These are phyloP conservation scores for Drosophila subobscura DNA, from an alignment of 1,140 invertebrate genomes.

Conservation along the genomic window DNA sequence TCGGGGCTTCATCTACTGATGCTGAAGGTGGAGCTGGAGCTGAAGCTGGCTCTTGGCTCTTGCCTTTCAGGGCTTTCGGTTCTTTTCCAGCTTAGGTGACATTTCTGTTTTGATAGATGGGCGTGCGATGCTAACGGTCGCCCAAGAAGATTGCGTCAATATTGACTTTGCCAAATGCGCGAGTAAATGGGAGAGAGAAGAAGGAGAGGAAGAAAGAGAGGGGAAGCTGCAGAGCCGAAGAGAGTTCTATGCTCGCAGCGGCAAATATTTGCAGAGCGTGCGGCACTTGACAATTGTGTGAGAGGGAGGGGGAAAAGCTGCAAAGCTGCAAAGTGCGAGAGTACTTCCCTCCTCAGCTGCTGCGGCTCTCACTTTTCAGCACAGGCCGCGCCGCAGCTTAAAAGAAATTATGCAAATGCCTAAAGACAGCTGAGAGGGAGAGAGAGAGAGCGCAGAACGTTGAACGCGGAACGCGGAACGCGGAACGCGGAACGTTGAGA, in stretches of 20 bases:
- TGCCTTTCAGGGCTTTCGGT: slow-evolving; percentile 4
- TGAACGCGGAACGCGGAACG: too few species aligned
- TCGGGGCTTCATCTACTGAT: slow-evolving; percentile 11
- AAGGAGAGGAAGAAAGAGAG: background rate
- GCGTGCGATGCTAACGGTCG: slow-evolving; percentile 57
- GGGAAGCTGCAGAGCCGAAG: slow-evolving; percentile 1
- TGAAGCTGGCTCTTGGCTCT: background rate
- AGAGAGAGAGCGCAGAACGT: background rate
- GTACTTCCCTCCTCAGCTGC: slow-evolving; percentile 26
- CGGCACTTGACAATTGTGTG: slow-evolving; percentile 31
- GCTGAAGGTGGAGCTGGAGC: slow-evolving; percentile 5
- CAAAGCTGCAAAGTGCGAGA: slow-evolving; percentile 27
- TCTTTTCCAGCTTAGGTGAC: slow-evolving; percentile 61
- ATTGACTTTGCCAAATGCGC: slow-evolving; percentile 67
- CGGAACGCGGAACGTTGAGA: background rate
- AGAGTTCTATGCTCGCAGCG: slow-evolving; percentile 20
- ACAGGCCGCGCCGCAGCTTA: slow-evolving; percentile 22
- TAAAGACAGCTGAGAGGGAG: background rate
- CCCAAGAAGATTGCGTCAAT: slow-evolving; percentile 59
- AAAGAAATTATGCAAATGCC: slow-evolving; percentile 63
- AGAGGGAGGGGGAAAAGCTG: slow-evolving; percentile 33
- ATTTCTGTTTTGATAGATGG: slow-evolving; percentile 66
- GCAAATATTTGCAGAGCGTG: slow-evolving; percentile 64
- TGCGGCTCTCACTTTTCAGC: slow-evolving; percentile 73
- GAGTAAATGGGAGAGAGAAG: background rate